Evolutionary conservation across 1,140 invertebrate genomes (phyloP).

Genomic region (Leptoteleia sp.): DNA sequence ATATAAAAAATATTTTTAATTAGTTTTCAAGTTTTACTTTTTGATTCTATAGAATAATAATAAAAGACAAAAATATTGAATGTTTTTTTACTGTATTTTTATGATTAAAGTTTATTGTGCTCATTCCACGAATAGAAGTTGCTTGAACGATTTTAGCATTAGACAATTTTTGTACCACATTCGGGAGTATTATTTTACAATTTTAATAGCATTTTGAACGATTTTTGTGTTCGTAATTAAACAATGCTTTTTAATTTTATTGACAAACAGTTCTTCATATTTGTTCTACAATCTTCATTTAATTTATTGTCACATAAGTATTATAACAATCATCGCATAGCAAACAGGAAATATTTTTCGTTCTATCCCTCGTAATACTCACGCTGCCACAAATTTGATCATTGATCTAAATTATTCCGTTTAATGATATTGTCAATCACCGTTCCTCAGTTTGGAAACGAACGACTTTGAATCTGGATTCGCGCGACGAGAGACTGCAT

Average conservation of each 20-base stretch:
- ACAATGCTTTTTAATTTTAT: slow-evolving; percentile 24
- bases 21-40: too few relatives aligned
- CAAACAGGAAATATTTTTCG: not conserved
- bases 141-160: too few relatives aligned
- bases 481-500: slow-evolving; percentile 18
- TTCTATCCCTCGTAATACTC: slow-evolving; percentile 36
- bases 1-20: too few relatives aligned
- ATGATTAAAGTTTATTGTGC: too few relatives aligned
- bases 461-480: slow-evolving; percentile 2
- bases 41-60: too few relatives aligned
- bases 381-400: slow-evolving; percentile 13
- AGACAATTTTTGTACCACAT: too few relatives aligned
- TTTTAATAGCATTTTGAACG: slow-evolving; percentile 33
- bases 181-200: not conserved
- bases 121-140: too few relatives aligned
- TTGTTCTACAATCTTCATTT: slow-evolving; percentile 14
- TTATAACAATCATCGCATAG: slow-evolving; percentile 4
- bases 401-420: slow-evolving; percentile 3
- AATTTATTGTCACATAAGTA: slow-evolving; percentile 19
- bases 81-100: too few relatives aligned
- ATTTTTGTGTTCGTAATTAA: slow-evolving; percentile 23
- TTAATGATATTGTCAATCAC: slow-evolving; percentile 1
- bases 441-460: not conserved
- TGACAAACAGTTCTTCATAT: slow-evolving; percentile 29
- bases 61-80: too few relatives aligned